Evolutionary conservation across 2,113 vertebrate genomes (phyloP), one percentile per base, ranked within the genome.

Genomic region (Hemibagrus wyckioides): DNA sequence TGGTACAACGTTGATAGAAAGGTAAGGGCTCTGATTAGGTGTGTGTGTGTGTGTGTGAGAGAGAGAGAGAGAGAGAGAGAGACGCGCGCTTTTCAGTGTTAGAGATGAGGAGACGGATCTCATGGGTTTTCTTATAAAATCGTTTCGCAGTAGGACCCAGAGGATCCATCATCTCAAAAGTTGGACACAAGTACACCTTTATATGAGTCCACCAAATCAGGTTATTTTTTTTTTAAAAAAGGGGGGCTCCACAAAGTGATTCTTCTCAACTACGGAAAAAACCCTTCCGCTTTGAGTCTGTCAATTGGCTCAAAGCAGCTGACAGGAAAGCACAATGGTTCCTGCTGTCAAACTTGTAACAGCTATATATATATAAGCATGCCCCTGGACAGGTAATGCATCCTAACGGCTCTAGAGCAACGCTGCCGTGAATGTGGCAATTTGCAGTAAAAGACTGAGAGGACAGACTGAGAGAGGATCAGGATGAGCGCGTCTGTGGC

Each of bases 401-500:
- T 63, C 44, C 89, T 85, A 36, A 71, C 84, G 87, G 87, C 85
- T 84, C 84, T 85, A 87, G 36, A 87, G 61, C 50, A 52, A 28
- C 88, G 48, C 9, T 28, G 28, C 67, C n/a, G 69, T 63, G 85
- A 52, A 67, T 56, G 48, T 85, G 76, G 36, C 59, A 17, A 54
- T 25, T 6, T 21, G 85, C 19, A 21, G 48, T 57, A 86, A 59
- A 75, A 41, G 5, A 33, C 75, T 79, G 15, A 65, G 84, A 89
- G 77, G 57, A 77, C 90, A 52, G 3, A 36, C 73, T 75, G 11
- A n/a, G 5, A 65, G 84, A 89, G 77, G 57, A 82, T 8, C 91
- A 92, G 36, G 3, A 97, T 97, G 96, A 96, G 95, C 73, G 92
- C 94, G 13, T 94, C 95, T 23, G 95, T 97, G 90, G 94, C 95